Base-by-base conservation (phyloP, 2,888 invertebrate genomes). In the Formica aserva region DNA sequence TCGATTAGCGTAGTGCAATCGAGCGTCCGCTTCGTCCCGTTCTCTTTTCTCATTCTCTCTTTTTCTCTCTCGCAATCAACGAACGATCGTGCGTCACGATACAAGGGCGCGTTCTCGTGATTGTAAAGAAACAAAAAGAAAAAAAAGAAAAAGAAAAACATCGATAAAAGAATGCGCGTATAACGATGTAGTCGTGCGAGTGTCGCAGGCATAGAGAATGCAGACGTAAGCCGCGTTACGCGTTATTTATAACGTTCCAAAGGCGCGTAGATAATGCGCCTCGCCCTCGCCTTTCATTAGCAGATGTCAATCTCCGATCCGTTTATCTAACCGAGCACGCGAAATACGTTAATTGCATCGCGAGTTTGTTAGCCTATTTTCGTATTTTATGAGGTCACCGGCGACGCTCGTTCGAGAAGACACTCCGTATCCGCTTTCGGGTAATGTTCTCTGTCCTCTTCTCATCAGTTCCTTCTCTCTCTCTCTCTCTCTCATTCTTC, bases 1-100 rank as follows among this genome's bases (percentile, higher is more conserved):
- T 91, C 94, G 93, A 94, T 94, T 94, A 94, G 92, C 91, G 91
- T 62, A 55, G 75, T 67, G 82, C 78, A 71, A 85, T 52, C 62
- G 41, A 62, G 66, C 57, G 63, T 82, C 22, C 65, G n/a, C 52
- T 48, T n/a, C n/a, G n/a, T 52, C 52, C n/a, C 18, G 38, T 41
- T 18, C 15, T 32, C 15, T 45, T 66, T 74, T 29, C n/a, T 77
- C 67, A 82, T 32, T 22, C 52, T 62, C 76, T 29, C 15, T 41
- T 29, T 29, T 55, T 38, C 55, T 66, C 57, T 81, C 74, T 84
- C 38, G 52, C 52, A 52, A 52, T 22, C 26, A 18, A 45, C 57
- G 57, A 45, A 78, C 45, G 75, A 80, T 32, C 26, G 13, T 45
- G 60, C 60, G 35, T 48, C 78, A 26, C 78, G 78, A 74, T 80